phyloP scores from a whole-genome alignment of 2,797 vertebrate species.

The Poeciliopsis gracilis region DNA sequence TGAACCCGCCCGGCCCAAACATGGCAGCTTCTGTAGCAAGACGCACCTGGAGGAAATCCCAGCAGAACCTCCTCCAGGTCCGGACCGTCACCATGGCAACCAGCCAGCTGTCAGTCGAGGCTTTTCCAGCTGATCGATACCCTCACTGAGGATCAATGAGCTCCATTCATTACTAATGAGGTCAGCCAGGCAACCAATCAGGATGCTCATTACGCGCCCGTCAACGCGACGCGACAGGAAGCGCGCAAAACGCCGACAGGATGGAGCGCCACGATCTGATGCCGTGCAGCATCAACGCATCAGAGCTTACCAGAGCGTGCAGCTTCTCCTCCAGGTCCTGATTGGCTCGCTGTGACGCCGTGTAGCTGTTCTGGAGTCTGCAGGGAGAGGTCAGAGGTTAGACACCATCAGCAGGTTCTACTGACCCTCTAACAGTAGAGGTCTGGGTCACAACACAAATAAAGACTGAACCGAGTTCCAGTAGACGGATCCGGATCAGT shows the following conservation, averaged over 20 bases:
- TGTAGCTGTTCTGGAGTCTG: slow-evolving; percentile 98
- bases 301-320: slow-evolving; percentile 88
- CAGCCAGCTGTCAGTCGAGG: slow-evolving; percentile 19
- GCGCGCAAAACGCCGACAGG: neutral
- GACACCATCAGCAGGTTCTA: neutral
- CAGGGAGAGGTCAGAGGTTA: neutral
- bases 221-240: neutral
- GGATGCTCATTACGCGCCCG: neutral
- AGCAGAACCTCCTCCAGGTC: no score
- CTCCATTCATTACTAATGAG: neutral
- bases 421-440: neutral
- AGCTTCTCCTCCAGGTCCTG: slow-evolving; percentile 98
- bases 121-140: slow-evolving; percentile 37
- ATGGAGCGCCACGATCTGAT: neutral
- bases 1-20: no score
- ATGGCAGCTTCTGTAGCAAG: no score
- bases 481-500: neutral
- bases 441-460: neutral
- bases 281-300: neutral
- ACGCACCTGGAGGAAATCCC: no score
- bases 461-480: neutral
- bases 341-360: slow-evolving; percentile 94
- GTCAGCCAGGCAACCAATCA: slow-evolving; percentile 8
- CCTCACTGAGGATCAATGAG: slow-evolving; percentile 21
- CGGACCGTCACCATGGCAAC: slow-evolving; percentile 9